phyloP scores from a whole-genome alignment of 1,140 invertebrate species.

The Wasmannia auropunctata region DNA sequence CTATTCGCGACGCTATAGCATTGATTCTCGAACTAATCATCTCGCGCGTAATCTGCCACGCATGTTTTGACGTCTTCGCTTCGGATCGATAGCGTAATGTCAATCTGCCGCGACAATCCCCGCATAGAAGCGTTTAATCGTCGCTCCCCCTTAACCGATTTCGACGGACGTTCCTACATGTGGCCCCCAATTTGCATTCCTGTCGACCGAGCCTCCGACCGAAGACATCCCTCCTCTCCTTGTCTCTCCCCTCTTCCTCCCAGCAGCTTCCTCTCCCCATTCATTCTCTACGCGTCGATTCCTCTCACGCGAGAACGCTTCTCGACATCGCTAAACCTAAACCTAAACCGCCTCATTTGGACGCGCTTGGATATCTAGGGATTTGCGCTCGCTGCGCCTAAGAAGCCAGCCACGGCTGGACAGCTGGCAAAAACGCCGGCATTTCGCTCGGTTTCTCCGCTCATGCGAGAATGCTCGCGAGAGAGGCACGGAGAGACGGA shows the following conservation, averaged over 20 bases:
- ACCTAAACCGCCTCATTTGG: conserved; percentile 52
- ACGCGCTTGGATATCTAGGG: neutral
- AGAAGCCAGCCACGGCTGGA: neutral
- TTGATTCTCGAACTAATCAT: neutral
- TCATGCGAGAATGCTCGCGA: conserved; percentile 26
- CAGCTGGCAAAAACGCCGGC: conserved; percentile 43
- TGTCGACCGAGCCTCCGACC: conserved; percentile 46
- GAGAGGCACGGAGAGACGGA: neutral
- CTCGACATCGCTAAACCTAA: conserved; percentile 23
- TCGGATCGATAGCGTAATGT: conserved; percentile 41
- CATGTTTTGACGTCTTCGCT: conserved; percentile 30
- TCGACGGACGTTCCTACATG: conserved; percentile 50
- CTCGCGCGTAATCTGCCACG: conserved; percentile 20
- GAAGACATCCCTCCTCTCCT: conserved; percentile 7
- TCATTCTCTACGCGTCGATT: neutral
- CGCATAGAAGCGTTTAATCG: conserved; percentile 56
- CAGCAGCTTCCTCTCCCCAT: neutral
- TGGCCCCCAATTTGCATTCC: conserved; percentile 56
- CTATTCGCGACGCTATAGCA: neutral
- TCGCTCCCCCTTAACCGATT: conserved; percentile 43
- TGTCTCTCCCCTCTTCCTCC: neutral
- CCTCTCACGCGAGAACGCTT: conserved; percentile 5
- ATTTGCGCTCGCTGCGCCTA: neutral
- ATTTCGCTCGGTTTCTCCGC: conserved; percentile 47
- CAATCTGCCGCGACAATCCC: conserved; percentile 35